These are phyloP conservation scores for Avahi laniger DNA, from an alignment of 2,797 vertebrate species.

Conservation along the genomic window DNA sequence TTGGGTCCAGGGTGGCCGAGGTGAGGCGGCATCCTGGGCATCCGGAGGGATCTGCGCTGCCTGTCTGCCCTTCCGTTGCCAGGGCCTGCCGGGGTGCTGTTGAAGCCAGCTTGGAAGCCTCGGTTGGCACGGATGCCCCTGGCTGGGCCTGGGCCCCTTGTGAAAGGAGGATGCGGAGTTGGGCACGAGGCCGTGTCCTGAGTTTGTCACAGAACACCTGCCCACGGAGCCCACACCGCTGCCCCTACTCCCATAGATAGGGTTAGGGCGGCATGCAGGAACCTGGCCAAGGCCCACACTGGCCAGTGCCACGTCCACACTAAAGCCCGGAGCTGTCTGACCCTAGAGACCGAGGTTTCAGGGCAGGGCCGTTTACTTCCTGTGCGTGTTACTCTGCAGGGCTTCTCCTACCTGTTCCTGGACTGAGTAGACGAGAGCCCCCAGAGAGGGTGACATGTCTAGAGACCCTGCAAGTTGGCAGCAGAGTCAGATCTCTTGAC, in stretches of 20 bases:
- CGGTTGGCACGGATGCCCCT: not conserved
- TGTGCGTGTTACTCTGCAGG: not conserved
- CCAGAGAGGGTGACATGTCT: not conserved
- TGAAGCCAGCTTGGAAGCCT: not conserved
- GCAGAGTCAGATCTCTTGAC: not conserved
- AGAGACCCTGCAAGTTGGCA: not conserved
- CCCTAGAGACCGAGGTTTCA: not conserved
- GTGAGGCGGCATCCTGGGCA: not conserved
- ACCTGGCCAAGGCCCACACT: not conserved
- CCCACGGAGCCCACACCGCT: too few relatives aligned
- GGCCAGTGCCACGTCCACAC: accelerated
- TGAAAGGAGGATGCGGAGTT: not conserved
- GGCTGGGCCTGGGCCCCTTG: not conserved
- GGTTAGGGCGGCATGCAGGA: not conserved
- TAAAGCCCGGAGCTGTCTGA: not conserved
- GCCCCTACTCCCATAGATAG: not conserved
- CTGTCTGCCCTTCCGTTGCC: not conserved
- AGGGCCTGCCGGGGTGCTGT: not conserved
- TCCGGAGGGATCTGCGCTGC: accelerated
- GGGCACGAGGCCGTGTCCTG: not conserved
- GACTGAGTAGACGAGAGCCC: not conserved
- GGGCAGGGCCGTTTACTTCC: not conserved
- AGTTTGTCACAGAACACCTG: not conserved
- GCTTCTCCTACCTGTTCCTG: not conserved
- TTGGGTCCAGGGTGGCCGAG: not conserved